phyloP scores from a whole-genome alignment of 2,888 invertebrate genomes.

The Tribolium freemani region DNA sequence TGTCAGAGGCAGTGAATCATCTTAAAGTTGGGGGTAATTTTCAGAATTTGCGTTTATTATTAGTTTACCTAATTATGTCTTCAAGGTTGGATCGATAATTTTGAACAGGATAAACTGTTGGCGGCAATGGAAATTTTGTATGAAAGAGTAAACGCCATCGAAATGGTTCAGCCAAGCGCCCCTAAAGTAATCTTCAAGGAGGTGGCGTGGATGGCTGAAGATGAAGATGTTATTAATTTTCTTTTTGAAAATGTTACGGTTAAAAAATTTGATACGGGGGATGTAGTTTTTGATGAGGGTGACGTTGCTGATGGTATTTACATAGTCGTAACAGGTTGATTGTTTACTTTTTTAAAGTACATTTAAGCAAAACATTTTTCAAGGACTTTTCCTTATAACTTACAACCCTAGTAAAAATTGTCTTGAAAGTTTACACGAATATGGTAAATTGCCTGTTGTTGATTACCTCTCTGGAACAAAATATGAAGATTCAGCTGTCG shows the following conservation, averaged over 20 bases:
- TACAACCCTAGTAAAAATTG: not conserved
- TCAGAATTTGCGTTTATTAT: not conserved
- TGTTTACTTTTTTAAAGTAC: not conserved
- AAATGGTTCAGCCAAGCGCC: conserved; percentile 68
- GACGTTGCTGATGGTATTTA: conserved; percentile 65
- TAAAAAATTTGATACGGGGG: conserved; percentile 48
- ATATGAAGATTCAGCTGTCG: conserved; percentile 69
- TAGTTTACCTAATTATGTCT: conserved; percentile 59
- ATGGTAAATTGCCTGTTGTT: conserved; percentile 71
- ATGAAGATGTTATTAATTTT: conserved; percentile 35
- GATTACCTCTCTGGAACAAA: conserved; percentile 70
- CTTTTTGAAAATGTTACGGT: conserved; percentile 41
- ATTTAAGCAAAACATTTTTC: not conserved
- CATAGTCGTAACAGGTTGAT: conserved; percentile 62
- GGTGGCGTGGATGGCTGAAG: conserved; percentile 52
- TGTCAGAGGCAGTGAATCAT: conserved; percentile 71
- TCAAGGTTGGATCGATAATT: conserved; percentile 57
- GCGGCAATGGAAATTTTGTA: not conserved
- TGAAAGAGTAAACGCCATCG: conserved; percentile 13
- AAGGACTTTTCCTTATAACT: not conserved
- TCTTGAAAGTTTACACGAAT: conserved; percentile 1
- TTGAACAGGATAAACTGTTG: not conserved
- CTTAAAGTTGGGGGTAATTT: conserved; percentile 62
- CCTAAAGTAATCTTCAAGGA: conserved; percentile 66
- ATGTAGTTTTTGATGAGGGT: conserved; percentile 56